Conservation (phyloP, 2,888 invertebrate genomes). For the Drosophila mayaguana region DNA sequence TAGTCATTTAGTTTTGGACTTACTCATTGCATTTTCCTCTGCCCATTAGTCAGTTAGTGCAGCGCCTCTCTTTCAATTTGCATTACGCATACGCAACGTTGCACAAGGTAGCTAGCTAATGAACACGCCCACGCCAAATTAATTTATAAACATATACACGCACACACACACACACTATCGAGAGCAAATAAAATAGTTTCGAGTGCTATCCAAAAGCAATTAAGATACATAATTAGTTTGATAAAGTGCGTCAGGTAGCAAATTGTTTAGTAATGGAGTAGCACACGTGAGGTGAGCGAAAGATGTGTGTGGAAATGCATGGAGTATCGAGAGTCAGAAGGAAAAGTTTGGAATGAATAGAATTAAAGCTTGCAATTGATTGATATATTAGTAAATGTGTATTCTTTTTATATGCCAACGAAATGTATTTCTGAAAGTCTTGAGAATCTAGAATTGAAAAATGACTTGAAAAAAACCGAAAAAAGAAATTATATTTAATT, state of each 20-base stretch:
- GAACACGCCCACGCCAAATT: not conserved
- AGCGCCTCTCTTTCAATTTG: not conserved
- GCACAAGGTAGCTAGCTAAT: not conserved
- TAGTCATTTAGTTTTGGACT: constrained; percentile 11
- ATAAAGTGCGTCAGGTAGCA: constrained; percentile 10
- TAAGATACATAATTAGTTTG: constrained; percentile 11
- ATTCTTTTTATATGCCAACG: not conserved
- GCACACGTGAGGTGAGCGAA: not conserved
- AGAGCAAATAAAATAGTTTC: constrained; percentile 8
- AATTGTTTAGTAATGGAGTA: not conserved
- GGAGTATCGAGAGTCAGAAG: not conserved
- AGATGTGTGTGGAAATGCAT: not conserved
- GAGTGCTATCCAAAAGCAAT: constrained; percentile 10
- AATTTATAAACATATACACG: constrained; percentile 31
- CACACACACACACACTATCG: not conserved
- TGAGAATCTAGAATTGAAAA: too few species aligned
- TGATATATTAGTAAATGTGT: not conserved
- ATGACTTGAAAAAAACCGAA: too few species aligned
- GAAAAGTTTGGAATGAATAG: not conserved
- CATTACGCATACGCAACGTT: constrained; percentile 53
- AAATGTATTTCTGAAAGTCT: too few species aligned
- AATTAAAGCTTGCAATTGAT: not conserved
- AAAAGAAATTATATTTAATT: too few species aligned
- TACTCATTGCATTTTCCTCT: constrained; percentile 28
- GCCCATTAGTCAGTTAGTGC: constrained; percentile 1